phyloP scores from a whole-genome alignment of 2,113 vertebrate genomes.

The Calidris pygmaea region DNA sequence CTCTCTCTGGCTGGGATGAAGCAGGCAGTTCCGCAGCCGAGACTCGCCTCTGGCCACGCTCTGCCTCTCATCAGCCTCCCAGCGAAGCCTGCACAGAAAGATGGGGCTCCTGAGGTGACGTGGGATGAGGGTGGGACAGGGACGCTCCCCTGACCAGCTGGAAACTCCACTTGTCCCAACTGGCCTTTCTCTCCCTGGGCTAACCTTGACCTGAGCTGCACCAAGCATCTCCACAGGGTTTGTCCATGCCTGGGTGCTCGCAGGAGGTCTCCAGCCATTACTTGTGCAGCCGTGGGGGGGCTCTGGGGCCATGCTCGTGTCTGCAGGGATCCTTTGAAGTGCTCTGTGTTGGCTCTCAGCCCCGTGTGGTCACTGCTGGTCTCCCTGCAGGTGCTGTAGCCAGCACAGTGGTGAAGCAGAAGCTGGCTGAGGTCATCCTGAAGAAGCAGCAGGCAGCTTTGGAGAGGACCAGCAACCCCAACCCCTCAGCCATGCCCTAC shows the following conservation, averaged over 20 bases:
- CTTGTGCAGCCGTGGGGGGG: not conserved
- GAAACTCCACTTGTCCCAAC: not conserved
- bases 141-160: not conserved
- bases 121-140: not conserved
- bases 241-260: too few species aligned
- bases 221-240: not conserved
- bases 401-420: constrained; percentile 91
- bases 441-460: constrained; percentile 89
- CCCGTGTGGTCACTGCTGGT: not conserved
- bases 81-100: rapidly evolving
- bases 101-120: not conserved
- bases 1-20: not conserved
- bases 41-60: not conserved
- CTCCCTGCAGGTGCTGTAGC: constrained; percentile 84
- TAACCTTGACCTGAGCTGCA: not conserved
- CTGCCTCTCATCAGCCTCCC: not conserved
- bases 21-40: not conserved
- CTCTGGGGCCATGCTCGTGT: rapidly evolving
- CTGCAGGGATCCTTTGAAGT: not conserved
- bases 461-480: constrained; percentile 75
- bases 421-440: constrained; percentile 88
- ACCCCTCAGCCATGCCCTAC: constrained; percentile 69
- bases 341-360: not conserved
- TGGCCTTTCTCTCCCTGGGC: not conserved
- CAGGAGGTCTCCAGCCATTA: not conserved